Base-by-base conservation (phyloP, 64 coral and sea anemone species). In the Astreopora myriophthalma region DNA sequence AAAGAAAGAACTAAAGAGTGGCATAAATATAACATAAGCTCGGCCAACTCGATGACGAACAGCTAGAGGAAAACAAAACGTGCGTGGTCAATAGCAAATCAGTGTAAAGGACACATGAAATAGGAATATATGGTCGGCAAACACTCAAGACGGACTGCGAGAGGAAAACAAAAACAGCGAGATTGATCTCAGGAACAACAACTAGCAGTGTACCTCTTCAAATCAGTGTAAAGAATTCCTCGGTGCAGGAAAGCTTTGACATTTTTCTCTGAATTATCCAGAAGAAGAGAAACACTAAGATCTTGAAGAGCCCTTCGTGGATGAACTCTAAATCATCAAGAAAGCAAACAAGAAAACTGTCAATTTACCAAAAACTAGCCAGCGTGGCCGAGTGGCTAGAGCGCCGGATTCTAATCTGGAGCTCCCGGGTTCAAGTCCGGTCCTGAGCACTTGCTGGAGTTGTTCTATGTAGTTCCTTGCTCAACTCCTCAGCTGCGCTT, bases 181-280 rank as follows among this genome's bases (percentile, higher is more conserved):
- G 19, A 23, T 71, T 33, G 29, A 25, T 24, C 37, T 22, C 49
- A 20, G 31, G 3, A 3, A 12, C 9, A 20, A 58, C 9, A 16
- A 16, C 9, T 24, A 64, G 9, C 20, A 24, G 16, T 6, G 42
- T 84, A 98, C 96, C 97, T 93, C 42, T 99, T 99, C 8, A 99
- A 73, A 37, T 99, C 97, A 8, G 97, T 93, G 87, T 99, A 99
- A 32, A 99, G 75, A 74, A 99, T 99, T 34, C 94, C 97, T 20
- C 97, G 84, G 33, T 99, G 97, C 19, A 99, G 71, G 88, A 95
- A 95, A 3, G 90, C 97, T 34, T 90, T 93, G n/a, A 95, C 94
- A 44, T 99, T 99, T 35, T 95, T 75, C 27, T 76, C 9, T 19
- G 84, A 84, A 63, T 88, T 76, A 57, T 95, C 90, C 62, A 99